Conservation (phyloP, 2,888 invertebrate genomes). For the Cantharis rufa region DNA sequence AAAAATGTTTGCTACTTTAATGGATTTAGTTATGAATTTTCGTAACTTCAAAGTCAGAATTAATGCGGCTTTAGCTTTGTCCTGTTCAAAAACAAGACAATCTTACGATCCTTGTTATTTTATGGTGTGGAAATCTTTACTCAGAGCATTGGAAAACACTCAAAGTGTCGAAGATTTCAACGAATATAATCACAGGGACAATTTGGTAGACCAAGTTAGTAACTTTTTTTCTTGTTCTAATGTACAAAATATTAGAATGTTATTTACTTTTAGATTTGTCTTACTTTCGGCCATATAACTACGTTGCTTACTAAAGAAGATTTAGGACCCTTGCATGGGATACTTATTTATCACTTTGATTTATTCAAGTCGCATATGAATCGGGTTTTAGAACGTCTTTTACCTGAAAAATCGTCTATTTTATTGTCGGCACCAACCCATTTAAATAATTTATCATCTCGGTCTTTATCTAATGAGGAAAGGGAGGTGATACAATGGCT, state of each 20-base stretch:
- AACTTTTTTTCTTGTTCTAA: background rate
- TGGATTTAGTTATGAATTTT: slow-evolving; percentile 70
- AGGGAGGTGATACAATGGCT: background rate
- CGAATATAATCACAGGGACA: slow-evolving; percentile 85
- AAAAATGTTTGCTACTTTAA: slow-evolving; percentile 67
- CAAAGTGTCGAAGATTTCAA: slow-evolving; percentile 78
- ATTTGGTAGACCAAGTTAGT: slow-evolving; percentile 78
- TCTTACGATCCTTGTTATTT: slow-evolving; percentile 68
- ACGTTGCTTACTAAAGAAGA: slow-evolving; percentile 64
- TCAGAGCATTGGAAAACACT: slow-evolving; percentile 77
- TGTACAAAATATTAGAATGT: slow-evolving; percentile 7
- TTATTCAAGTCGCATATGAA: slow-evolving; percentile 50
- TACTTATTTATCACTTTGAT: slow-evolving; percentile 57
- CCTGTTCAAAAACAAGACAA: slow-evolving; percentile 62
- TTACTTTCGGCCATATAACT: slow-evolving; percentile 74
- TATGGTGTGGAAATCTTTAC: slow-evolving; percentile 70
- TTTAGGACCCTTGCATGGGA: slow-evolving; percentile 59
- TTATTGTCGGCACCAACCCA: slow-evolving; percentile 47
- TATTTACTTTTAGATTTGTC: slow-evolving; percentile 65
- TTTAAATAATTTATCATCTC: slow-evolving; percentile 26
- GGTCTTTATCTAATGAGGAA: slow-evolving; percentile 21
- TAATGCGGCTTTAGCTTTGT: slow-evolving; percentile 79
- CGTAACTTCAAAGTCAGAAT: slow-evolving; percentile 89
- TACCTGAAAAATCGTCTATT: slow-evolving; percentile 54
- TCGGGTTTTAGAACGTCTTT: slow-evolving; percentile 50